Conservation (phyloP, 2,888 invertebrate genomes). For the Gasteruption jaculator region DNA sequence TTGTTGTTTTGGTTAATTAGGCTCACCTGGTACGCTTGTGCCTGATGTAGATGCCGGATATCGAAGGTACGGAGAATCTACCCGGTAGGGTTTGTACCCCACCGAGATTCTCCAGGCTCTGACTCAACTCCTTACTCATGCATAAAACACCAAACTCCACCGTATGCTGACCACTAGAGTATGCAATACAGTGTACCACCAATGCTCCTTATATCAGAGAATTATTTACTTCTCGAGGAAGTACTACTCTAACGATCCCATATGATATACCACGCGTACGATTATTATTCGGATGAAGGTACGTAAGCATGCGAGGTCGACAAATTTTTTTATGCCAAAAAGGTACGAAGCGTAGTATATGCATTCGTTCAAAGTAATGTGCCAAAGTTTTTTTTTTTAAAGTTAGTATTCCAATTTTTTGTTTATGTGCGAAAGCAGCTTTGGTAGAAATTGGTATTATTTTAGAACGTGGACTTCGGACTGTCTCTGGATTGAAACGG, state of each 20-base stretch:
- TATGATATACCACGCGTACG: too few relatives aligned
- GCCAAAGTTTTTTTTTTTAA: too few relatives aligned
- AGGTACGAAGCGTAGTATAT: too few relatives aligned
- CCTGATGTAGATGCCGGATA: slow-evolving; percentile 76
- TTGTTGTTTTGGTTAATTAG: slow-evolving; percentile 28
- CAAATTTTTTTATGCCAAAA: too few relatives aligned
- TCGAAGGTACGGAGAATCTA: slow-evolving; percentile 58
- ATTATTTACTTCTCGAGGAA: slow-evolving; percentile 35
- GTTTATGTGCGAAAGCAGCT: too few relatives aligned
- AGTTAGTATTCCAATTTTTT: too few relatives aligned
- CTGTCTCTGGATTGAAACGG: too few relatives aligned
- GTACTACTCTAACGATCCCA: slow-evolving; percentile 33
- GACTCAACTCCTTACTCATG: slow-evolving; percentile 55
- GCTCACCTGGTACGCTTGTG: slow-evolving; percentile 80
- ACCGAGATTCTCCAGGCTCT: slow-evolving; percentile 59
- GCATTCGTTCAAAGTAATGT: too few relatives aligned
- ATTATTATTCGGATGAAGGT: too few relatives aligned
- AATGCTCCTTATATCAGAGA: slow-evolving; percentile 43
- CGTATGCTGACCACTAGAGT: slow-evolving; percentile 53
- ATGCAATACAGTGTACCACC: slow-evolving; percentile 51
- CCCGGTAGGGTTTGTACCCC: slow-evolving; percentile 65
- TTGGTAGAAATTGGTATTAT: too few relatives aligned
- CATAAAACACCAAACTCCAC: slow-evolving; percentile 53
- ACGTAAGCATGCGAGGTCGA: too few relatives aligned
- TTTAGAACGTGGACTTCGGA: too few relatives aligned